Percentiles rank a stretch among this genome's conserved stretches.
Evolutionary conservation across 2,797 vertebrate genomes (phyloP).

Genomic region (Anguilla anguilla): DNA sequence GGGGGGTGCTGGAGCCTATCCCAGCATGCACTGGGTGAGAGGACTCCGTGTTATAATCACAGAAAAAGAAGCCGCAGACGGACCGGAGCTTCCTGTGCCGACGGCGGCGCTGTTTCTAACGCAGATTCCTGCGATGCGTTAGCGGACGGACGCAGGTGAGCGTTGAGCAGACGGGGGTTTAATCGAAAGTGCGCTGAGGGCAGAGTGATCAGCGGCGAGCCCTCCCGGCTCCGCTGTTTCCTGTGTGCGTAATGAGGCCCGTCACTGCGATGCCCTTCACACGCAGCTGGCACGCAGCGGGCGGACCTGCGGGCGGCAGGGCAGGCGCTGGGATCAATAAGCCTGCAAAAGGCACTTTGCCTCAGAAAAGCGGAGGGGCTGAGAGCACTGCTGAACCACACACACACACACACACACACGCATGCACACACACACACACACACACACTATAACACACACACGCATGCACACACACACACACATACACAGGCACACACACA

Average conservation of each 20-base stretch:
- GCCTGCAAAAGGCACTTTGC: constrained; percentile 42
- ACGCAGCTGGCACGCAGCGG: constrained; percentile 64
- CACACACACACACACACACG: constrained; percentile 39
- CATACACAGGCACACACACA: background rate
- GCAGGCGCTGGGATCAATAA: constrained; percentile 56
- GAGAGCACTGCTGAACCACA: background rate
- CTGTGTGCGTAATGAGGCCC: constrained; percentile 71
- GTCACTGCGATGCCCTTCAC: constrained; percentile 79
- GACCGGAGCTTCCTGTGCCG: background rate
- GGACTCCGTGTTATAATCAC: background rate
- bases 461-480: background rate
- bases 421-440: background rate
- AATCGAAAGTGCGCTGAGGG: background rate
- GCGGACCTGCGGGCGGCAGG: constrained; percentile 47
- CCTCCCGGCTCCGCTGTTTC: constrained; percentile 30
- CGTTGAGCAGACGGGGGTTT: background rate
- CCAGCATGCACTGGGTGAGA: too few relatives aligned
- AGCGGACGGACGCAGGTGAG: background rate
- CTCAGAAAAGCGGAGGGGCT: constrained; percentile 24
- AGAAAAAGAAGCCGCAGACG: background rate
- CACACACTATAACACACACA: background rate
- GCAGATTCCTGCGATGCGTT: background rate
- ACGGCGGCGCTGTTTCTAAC: background rate
- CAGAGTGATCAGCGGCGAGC: background rate
- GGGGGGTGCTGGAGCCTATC: too few relatives aligned